Evolutionary conservation across 1,140 invertebrate species (phyloP).

Genomic region (Ostrea edulis): DNA sequence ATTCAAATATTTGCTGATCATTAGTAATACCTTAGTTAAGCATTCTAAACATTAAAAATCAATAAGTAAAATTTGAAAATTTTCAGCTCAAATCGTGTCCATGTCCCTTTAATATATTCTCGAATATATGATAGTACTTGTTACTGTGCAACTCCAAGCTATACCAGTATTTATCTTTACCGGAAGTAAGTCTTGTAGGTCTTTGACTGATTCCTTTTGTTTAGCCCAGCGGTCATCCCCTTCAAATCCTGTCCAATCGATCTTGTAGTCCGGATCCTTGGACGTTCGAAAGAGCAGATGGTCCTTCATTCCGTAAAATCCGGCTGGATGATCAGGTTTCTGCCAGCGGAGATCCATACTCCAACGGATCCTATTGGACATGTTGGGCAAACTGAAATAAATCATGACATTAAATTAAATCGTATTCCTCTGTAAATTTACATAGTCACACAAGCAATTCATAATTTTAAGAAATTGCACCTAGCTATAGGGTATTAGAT

Average conservation of each 20-base stretch:
- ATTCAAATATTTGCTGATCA: no score
- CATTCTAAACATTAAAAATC: no score
- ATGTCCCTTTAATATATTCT: no score
- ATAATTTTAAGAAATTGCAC: not conserved
- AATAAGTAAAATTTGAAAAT: no score
- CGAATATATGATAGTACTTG: no score
- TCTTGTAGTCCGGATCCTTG: conserved; percentile 66
- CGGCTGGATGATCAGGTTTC: conserved; percentile 64
- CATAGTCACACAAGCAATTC: no score
- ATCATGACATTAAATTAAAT: not conserved
- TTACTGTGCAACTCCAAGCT: no score
- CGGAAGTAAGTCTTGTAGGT: conserved; percentile 36
- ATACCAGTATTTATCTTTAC: not conserved
- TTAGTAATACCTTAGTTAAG: no score
- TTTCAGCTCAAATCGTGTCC: no score
- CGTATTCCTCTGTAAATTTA: not conserved
- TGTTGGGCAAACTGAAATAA: conserved; percentile 70
- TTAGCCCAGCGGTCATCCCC: conserved; percentile 62
- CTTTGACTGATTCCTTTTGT: conserved; percentile 58
- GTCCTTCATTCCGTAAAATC: conserved; percentile 75
- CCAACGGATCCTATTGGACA: conserved; percentile 75
- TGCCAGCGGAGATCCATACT: conserved; percentile 77
- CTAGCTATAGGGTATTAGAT: not conserved
- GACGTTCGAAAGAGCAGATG: conserved; percentile 68
- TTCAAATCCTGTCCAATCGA: conserved; percentile 71